These are phyloP conservation scores for Erebia ligea DNA, from an alignment of 2,888 invertebrate species.

Conservation along the genomic window DNA sequence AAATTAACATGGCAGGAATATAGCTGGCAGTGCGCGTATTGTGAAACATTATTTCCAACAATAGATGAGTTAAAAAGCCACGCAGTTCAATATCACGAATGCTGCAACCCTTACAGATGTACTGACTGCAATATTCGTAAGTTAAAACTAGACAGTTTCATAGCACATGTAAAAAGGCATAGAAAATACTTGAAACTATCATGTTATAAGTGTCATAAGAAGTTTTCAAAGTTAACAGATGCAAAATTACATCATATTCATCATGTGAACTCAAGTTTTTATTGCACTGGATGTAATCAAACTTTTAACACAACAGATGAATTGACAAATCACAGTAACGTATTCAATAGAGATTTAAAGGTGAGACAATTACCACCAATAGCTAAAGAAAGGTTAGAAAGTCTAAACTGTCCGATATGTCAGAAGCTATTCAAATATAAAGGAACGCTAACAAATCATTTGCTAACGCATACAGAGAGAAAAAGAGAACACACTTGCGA, in stretches of 20 bases:
- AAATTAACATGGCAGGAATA: constrained; percentile 65
- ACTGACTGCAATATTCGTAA: constrained; percentile 80
- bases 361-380: constrained; percentile 44
- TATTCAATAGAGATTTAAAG: constrained; percentile 52
- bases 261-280: constrained; percentile 49
- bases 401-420: constrained; percentile 58
- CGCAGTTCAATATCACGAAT: constrained; percentile 83
- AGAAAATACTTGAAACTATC: constrained; percentile 80
- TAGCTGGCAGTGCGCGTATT: constrained; percentile 63
- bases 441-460: constrained; percentile 71
- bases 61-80: constrained; percentile 78
- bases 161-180: constrained; percentile 83
- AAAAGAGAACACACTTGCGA: constrained; percentile 65
- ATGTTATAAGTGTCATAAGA: constrained; percentile 59
- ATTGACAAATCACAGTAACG: constrained; percentile 51
- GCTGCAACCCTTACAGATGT: constrained; percentile 85
- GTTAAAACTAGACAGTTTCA: constrained; percentile 55
- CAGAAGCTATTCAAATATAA: constrained; percentile 59
- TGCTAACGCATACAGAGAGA: constrained; percentile 80
- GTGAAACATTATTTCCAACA: constrained; percentile 58
- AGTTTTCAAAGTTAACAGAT: constrained; percentile 49
- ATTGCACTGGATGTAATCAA: constrained; percentile 62
- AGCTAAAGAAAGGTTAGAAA: constrained; percentile 40
- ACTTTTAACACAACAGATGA: constrained; percentile 53
- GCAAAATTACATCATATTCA: constrained; percentile 48